Conservation (phyloP, 1,140 invertebrate species). For the Eriocheir sinensis region DNA sequence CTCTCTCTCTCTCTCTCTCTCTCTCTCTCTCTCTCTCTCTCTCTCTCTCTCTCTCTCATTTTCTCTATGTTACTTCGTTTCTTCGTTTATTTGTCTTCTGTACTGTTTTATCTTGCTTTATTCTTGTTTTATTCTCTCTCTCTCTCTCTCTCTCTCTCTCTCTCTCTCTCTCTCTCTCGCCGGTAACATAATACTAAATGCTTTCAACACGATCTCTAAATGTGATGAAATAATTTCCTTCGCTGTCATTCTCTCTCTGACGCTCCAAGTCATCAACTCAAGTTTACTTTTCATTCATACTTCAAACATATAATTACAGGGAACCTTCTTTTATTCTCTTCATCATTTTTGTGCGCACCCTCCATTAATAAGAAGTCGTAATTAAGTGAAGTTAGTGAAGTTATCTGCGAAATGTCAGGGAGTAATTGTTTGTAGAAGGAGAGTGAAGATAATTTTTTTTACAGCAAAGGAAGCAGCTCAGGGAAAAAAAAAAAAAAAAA, state of each 20-base stretch:
- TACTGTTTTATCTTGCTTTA: too few species aligned
- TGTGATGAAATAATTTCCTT: not conserved
- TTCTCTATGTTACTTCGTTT: not conserved
- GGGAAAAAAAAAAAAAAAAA: too few species aligned
- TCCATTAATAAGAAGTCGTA: not conserved
- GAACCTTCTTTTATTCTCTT: not conserved
- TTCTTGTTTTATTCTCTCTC: too few species aligned
- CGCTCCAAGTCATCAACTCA: not conserved
- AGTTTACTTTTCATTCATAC: constrained; percentile 6
- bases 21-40: constrained; percentile 43
- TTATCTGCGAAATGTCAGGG: not conserved
- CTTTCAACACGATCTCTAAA: not conserved
- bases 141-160: too few species aligned
- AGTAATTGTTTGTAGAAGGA: not conserved
- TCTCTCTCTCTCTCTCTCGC: not conserved
- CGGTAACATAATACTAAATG: not conserved
- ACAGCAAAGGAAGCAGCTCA: too few species aligned
- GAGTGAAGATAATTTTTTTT: too few species aligned
- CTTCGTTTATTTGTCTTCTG: too few species aligned
- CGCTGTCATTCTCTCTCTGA: not conserved
- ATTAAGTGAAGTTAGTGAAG: not conserved
- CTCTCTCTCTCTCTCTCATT: constrained; percentile 39
- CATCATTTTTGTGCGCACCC: not conserved
- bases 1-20: constrained; percentile 43
- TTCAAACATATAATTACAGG: constrained; percentile 17